These are phyloP conservation scores for Meloidogyne exigua DNA, from an alignment of 1,140 invertebrate species.

Conservation along the genomic window DNA sequence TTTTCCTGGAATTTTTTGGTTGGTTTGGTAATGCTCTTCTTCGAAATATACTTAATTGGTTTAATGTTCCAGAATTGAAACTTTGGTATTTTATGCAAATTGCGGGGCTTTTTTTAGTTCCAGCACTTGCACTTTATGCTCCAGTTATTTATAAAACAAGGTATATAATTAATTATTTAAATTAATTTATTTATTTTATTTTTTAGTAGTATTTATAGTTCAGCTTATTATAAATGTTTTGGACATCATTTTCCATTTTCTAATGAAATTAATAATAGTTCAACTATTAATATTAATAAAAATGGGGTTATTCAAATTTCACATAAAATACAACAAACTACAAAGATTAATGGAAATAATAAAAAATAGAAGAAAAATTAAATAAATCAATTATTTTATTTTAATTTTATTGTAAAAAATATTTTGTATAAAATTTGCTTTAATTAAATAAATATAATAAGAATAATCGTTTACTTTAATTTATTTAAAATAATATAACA, in stretches of 20 bases:
- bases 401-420: too few relatives aligned
- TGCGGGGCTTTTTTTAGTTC: conserved; percentile 3
- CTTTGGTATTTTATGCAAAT: conserved; percentile 2
- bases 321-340: too few relatives aligned
- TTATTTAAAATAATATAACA: too few relatives aligned
- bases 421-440: too few relatives aligned
- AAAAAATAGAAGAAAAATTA: too few relatives aligned
- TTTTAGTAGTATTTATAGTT: neutral
- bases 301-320: too few relatives aligned
- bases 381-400: too few relatives aligned
- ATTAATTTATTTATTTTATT: neutral
- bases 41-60: conserved; percentile 7
- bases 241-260: neutral
- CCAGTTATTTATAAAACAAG: conserved; percentile 5
- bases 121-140: conserved; percentile 6
- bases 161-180: neutral
- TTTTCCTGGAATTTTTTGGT: conserved; percentile 13
- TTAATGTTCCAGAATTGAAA: neutral
- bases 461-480: too few relatives aligned
- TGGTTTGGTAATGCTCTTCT: conserved; percentile 11
- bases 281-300: too few relatives aligned
- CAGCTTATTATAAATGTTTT: conserved; percentile 5
- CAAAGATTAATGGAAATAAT: too few relatives aligned
- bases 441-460: too few relatives aligned
- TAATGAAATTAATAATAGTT: neutral